These are phyloP conservation scores for Pararge aegeria DNA, from an alignment of 1,140 invertebrate genomes.

Conservation along the genomic window DNA sequence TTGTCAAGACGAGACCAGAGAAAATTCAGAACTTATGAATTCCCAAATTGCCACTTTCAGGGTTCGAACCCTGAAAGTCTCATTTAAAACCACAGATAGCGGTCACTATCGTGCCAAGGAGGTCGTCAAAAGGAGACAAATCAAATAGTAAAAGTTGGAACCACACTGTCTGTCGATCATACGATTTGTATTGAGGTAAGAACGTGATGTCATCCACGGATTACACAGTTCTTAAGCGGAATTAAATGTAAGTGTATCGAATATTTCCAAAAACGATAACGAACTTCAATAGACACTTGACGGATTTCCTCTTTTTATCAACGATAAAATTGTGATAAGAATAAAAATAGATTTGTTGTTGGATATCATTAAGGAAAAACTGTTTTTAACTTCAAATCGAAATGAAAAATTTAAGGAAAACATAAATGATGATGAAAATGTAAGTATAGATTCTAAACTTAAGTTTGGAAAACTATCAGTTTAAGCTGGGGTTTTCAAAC, in stretches of 20 bases:
- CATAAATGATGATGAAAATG: not conserved
- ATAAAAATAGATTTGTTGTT: not conserved
- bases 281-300: not conserved
- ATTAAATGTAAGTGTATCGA: constrained; percentile 17
- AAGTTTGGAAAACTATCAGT: too few species aligned
- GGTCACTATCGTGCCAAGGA: too few species aligned
- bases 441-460: too few species aligned
- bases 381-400: not conserved
- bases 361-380: not conserved
- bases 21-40: too few species aligned
- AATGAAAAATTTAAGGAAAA: not conserved
- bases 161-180: constrained; percentile 29
- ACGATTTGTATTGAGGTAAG: not conserved
- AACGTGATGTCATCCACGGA: constrained; percentile 23
- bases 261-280: constrained; percentile 16
- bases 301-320: constrained; percentile 13
- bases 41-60: too few species aligned
- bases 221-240: constrained; percentile 14
- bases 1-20: too few species aligned
- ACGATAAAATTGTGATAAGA: constrained; percentile 8
- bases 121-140: too few species aligned
- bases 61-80: too few species aligned
- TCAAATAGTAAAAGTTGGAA: constrained; percentile 13
- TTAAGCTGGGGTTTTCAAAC: too few species aligned
- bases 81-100: too few species aligned